Conservation (phyloP, 1,140 invertebrate genomes). For the Trinorchestia longiramus region DNA sequence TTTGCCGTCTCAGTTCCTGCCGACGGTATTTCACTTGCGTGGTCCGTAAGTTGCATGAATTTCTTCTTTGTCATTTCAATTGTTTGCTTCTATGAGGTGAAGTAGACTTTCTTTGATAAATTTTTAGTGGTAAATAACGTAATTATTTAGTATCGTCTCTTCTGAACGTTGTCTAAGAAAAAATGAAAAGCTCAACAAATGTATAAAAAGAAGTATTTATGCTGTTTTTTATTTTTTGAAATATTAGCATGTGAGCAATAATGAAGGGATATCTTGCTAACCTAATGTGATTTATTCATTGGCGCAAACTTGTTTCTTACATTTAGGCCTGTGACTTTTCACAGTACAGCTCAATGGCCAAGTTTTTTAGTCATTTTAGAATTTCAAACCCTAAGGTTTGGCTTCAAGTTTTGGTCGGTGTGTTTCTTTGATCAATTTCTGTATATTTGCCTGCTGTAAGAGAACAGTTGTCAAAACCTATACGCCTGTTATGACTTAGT, state of each 20-base stretch:
- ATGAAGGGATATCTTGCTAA: neutral
- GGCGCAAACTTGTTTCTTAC: neutral
- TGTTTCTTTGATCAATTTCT: neutral
- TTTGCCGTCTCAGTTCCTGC: neutral
- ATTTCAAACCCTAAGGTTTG: neutral
- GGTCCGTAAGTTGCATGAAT: neutral
- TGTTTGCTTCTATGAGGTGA: neutral
- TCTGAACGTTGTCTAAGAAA: neutral
- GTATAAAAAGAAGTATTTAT: neutral
- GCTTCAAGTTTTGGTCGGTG: neutral
- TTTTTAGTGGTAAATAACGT: neutral
- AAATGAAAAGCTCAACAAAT: neutral
- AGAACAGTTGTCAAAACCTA: no score
- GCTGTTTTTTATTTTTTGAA: neutral
- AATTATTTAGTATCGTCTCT: neutral
- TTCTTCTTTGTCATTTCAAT: neutral
- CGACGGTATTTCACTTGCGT: neutral
- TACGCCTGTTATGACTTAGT: no score
- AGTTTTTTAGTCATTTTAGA: neutral
- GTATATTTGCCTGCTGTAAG: no score
- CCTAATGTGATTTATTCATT: neutral
- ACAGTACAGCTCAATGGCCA: neutral
- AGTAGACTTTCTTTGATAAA: neutral
- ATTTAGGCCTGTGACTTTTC: neutral
- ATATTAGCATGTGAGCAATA: neutral